These are phyloP conservation scores for Sardina pilchardus DNA, from an alignment of 2,113 vertebrate species.

Conservation along the genomic window DNA sequence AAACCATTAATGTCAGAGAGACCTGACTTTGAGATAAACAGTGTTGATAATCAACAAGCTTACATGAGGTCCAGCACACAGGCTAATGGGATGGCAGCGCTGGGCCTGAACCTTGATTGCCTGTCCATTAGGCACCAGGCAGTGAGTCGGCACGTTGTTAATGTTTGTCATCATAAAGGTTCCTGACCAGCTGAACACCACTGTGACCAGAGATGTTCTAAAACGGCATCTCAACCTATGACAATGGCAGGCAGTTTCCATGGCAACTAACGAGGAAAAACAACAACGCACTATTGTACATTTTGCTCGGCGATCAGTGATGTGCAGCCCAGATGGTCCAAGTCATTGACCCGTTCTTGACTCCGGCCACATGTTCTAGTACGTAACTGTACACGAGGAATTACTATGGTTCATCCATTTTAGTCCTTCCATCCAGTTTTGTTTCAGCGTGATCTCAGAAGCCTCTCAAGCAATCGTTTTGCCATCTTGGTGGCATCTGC, in stretches of 20 bases:
- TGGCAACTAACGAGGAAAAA: neutral
- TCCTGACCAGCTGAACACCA: no score
- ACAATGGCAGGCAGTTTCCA: neutral
- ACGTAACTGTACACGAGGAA: neutral
- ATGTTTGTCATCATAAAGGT: no score
- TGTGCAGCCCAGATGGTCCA: neutral
- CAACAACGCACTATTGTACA: neutral
- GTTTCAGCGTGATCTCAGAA: no score
- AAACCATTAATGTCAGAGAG: no score
- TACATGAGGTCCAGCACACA: neutral
- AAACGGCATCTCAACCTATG: neutral
- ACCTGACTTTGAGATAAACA: no score
- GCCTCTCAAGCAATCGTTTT: no score
- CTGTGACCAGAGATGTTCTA: no score
- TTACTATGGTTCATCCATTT: no score
- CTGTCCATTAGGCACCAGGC: neutral
- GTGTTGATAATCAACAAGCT: neutral
- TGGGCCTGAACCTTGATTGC: neutral
- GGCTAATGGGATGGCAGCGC: neutral
- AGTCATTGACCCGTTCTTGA: no score
- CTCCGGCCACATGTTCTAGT: neutral
- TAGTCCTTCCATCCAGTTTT: no score
- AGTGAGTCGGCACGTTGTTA: neutral
- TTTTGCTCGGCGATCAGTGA: neutral
- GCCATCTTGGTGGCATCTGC: no score